Base-by-base conservation (phyloP, 2,113 vertebrate genomes). In the Planiliza haematocheilus region DNA sequence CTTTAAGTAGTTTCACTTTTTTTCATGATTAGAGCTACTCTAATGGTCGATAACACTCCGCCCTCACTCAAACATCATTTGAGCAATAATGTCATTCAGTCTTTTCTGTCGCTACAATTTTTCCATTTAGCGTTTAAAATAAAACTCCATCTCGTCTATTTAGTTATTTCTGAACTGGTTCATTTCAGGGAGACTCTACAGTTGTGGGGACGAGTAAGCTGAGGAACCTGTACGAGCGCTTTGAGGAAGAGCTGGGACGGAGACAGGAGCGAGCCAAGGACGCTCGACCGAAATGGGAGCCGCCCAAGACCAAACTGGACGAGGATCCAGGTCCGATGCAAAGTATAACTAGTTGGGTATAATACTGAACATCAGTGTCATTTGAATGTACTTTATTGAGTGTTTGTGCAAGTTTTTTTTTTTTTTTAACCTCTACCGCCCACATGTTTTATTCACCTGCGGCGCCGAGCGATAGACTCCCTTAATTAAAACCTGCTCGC, bases 131-230 rank as follows among this genome's bases (percentile, higher is more conserved):
- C 5, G 4, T 55, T 36, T 10, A 43, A 41, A 16, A 12, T 13
- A 24, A 51, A 50, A 16, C 62, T 50, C 20, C 5, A 9, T 16
- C 18, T 18, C 24, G 24, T 2, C 2, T 30, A 5, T 2, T 30
- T 30, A 30, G 8, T 16, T 21, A 8, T 34, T 7, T 53, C 34
- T 20, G 12, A 38, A 14, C 50, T 8, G 49, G 2, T 60, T 61
- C 46, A 1, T 45, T 62, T 45, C 74, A 99, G 98, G 97, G 98
- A 0, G 98, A 99, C 86, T 99, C 97, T 10, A 99, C 97, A 0
- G 96, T 98, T 0, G 98, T 99, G 60, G 98, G 98, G 37, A 99
- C 98, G 55, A 99, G 97, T 79, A 96, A 96, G 41, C 94, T 99
- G 34, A 89, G 97, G 14, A 93, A 94, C 68, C 92, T 99, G 21